These are phyloP conservation scores for Nebria ingens DNA, from an alignment of 1,140 invertebrate genomes.

Conservation along the genomic window DNA sequence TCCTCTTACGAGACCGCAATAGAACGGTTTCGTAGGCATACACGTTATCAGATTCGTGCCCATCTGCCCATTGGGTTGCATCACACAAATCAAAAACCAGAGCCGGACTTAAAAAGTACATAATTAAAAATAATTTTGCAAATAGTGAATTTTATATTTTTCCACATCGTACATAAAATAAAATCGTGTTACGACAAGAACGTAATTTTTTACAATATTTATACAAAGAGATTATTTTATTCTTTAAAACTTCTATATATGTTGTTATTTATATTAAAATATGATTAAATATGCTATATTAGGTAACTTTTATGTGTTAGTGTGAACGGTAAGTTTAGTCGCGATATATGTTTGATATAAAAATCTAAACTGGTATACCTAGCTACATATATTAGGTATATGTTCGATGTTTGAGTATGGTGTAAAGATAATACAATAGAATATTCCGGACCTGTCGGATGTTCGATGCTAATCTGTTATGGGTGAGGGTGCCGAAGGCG, in stretches of 20 bases:
- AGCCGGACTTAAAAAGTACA: background rate
- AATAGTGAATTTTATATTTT: background rate
- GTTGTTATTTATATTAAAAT: background rate
- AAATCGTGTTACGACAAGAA: no score
- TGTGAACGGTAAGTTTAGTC: background rate
- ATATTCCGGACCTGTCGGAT: background rate
- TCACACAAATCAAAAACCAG: background rate
- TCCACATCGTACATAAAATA: background rate
- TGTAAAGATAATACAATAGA: background rate
- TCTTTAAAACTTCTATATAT: no score
- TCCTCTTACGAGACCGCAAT: background rate
- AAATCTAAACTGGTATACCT: no score
- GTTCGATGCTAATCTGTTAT: background rate
- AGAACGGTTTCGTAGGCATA: background rate
- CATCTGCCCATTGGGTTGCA: background rate
- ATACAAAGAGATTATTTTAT: no score
- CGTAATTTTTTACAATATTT: no score
- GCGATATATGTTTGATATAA: background rate
- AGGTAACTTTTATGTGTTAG: background rate
- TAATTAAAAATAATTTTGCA: background rate
- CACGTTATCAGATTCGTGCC: background rate
- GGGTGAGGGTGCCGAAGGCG: background rate
- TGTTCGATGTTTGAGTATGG: background rate
- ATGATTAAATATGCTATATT: background rate
- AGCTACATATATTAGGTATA: no score